phyloP scores from a whole-genome alignment of 2,888 invertebrate species.

The Labia minor region DNA sequence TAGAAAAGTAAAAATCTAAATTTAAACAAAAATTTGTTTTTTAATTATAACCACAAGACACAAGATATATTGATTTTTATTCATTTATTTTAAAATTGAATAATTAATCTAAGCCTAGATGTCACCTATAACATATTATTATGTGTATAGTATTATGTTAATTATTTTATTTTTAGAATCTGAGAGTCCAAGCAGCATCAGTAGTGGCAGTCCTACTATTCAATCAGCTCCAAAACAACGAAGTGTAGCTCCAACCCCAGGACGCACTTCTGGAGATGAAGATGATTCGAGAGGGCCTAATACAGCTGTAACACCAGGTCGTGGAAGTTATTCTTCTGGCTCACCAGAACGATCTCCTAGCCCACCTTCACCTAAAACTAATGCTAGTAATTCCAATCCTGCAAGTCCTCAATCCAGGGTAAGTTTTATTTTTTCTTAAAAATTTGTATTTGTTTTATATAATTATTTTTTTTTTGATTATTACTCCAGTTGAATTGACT shows the following conservation, averaged over 20 bases:
- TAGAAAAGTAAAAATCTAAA: too few species aligned
- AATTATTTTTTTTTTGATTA: not conserved
- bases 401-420: not conserved
- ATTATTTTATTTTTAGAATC: too few species aligned
- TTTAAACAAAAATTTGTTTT: too few species aligned
- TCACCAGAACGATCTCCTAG: slow-evolving; percentile 23
- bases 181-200: slow-evolving; percentile 36
- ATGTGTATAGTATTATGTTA: too few species aligned
- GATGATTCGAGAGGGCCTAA: not conserved
- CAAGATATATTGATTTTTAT: too few species aligned
- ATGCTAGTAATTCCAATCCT: slow-evolving; percentile 24
- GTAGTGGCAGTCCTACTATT: slow-evolving; percentile 34
- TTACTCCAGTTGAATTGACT: too few species aligned
- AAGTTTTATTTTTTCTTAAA: not conserved
- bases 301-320: not conserved
- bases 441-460: not conserved
- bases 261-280: slow-evolving; percentile 26
- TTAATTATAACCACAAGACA: too few species aligned
- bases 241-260: slow-evolving; percentile 37
- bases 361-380: slow-evolving; percentile 25
- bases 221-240: too few species aligned
- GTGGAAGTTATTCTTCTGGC: not conserved
- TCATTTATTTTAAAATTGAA: too few species aligned
- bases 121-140: too few species aligned
- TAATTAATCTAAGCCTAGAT: too few species aligned